Percentiles rank a stretch among this genome's conserved stretches.
These are phyloP conservation scores for Pygocentrus nattereri DNA, from an alignment of 2,797 vertebrate species.

Conservation along the genomic window DNA sequence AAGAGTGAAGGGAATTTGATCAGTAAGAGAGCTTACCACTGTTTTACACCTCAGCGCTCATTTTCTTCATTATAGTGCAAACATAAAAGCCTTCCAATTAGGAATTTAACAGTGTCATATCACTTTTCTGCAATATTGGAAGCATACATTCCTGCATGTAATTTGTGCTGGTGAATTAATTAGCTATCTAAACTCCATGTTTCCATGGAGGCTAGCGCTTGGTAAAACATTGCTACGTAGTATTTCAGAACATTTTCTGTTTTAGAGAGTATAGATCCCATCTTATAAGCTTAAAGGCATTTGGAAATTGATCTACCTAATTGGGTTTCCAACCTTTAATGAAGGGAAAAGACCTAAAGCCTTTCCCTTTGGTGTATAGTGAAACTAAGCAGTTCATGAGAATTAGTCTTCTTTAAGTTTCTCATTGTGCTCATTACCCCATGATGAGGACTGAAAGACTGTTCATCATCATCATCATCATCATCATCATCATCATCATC, in stretches of 20 bases:
- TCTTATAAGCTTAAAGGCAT: neutral
- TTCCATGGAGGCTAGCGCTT: neutral
- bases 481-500: too few species aligned
- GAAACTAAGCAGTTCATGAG: slow-evolving; percentile 3
- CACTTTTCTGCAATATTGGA: neutral
- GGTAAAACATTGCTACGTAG: neutral
- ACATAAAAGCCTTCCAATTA: slow-evolving; percentile 10
- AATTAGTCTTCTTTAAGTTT: slow-evolving; percentile 1
- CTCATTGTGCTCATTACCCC: slow-evolving; percentile 20
- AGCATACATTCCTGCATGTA: neutral
- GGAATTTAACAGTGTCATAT: neutral
- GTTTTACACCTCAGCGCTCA: slow-evolving; percentile 21
- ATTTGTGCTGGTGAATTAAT: neutral
- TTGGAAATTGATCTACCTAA: neutral
- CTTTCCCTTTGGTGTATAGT: neutral
- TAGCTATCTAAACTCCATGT: neutral
- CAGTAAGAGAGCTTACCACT: slow-evolving; percentile 5
- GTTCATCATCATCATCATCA: too few species aligned
- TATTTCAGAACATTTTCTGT: neutral
- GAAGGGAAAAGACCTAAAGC: neutral
- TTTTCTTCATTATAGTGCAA: neutral
- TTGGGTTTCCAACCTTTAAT: neutral
- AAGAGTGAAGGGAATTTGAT: neutral
- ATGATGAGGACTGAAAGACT: neutral
- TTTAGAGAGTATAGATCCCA: neutral